Conservation (phyloP, 2,888 invertebrate genomes). For the Exephanes ischioxanthus region DNA sequence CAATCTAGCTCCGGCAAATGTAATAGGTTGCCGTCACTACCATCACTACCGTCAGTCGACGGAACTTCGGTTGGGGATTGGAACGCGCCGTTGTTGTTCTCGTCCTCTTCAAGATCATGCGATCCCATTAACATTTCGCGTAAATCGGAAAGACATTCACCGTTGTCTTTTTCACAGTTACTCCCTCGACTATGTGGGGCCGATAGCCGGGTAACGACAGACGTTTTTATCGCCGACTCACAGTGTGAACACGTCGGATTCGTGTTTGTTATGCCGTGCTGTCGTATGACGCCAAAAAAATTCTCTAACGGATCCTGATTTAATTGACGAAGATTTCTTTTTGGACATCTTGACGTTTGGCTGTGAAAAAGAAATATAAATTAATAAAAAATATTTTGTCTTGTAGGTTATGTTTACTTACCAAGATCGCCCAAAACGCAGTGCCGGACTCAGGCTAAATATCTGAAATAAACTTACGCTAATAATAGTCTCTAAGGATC, state of each 20-base stretch:
- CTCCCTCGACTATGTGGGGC: conserved; percentile 4
- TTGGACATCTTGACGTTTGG: conserved; percentile 1
- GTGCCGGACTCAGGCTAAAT: conserved; percentile 14
- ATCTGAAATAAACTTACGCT: conserved; percentile 3
- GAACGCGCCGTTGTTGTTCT: background rate
- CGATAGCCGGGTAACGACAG: background rate
- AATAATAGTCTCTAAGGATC: conserved; percentile 13
- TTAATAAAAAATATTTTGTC: background rate
- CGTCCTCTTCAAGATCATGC: background rate
- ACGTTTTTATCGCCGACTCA: background rate
- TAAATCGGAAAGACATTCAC: conserved; percentile 5
- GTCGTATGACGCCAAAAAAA: background rate
- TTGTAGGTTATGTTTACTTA: background rate
- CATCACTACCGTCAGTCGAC: background rate
- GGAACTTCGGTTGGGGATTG: background rate
- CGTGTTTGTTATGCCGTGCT: background rate
- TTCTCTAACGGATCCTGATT: conserved; percentile 8
- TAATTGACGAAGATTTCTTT: conserved; percentile 8
- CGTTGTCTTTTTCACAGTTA: background rate
- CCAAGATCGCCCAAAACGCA: background rate
- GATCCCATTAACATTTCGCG: conserved; percentile 1
- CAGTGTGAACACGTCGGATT: conserved; percentile 8
- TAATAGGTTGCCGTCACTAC: background rate
- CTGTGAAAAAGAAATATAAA: conserved; percentile 6
- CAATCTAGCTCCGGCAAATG: conserved; percentile 8